Percentiles rank a stretch among this genome's conserved stretches.
Conservation (phyloP, 2,888 invertebrate genomes). For the Hanleya hanleyi region DNA sequence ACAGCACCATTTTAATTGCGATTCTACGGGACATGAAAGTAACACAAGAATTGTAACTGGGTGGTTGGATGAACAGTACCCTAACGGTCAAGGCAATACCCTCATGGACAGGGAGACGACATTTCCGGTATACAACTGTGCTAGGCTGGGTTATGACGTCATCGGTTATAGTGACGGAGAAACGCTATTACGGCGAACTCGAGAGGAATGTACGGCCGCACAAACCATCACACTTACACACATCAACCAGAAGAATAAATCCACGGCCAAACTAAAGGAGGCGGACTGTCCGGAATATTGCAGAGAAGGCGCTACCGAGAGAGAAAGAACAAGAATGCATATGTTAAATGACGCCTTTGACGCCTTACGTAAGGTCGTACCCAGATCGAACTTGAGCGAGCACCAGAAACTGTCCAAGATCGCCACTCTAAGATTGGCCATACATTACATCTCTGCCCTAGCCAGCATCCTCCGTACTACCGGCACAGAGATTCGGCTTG, state of each 20-base stretch:
- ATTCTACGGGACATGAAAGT: not conserved
- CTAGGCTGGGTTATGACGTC: too few relatives aligned
- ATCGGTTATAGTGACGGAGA: not conserved
- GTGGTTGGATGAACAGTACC: too few relatives aligned
- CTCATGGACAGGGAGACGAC: too few relatives aligned
- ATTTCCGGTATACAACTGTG: too few relatives aligned
- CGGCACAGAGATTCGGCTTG: conserved; percentile 56
- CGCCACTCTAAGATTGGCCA: conserved; percentile 71
- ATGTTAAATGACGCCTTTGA: conserved; percentile 73
- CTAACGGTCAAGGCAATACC: too few relatives aligned
- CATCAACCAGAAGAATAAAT: not conserved
- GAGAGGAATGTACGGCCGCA: not conserved
- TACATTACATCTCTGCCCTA: conserved; percentile 71
- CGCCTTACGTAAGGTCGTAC: conserved; percentile 69
- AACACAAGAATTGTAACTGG: too few relatives aligned
- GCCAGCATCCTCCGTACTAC: conserved; percentile 54
- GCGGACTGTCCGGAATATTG: not conserved
- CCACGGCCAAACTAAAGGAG: too few relatives aligned
- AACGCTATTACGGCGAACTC: not conserved
- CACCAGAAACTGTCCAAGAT: conserved; percentile 73
- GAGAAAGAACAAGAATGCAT: conserved; percentile 73
- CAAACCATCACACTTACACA: not conserved
- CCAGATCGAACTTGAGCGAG: conserved; percentile 69
- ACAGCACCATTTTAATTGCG: not conserved
- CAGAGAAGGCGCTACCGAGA: conserved; percentile 62